Conservation (phyloP, 2,113 vertebrate genomes). For the Gasterosteus aculeatus region DNA sequence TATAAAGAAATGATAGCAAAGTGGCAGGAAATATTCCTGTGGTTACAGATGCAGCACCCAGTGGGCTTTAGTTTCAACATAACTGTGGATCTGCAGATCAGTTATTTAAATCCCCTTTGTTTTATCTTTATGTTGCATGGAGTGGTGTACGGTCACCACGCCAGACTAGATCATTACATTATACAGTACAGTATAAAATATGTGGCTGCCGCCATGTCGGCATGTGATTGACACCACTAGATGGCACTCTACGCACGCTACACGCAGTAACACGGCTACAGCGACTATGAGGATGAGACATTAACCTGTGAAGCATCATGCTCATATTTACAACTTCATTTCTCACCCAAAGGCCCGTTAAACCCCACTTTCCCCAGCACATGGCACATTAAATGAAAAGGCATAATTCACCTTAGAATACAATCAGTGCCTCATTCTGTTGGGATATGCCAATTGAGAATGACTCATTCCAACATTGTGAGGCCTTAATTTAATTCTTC, state of each 20-base stretch:
- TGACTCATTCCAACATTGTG: neutral
- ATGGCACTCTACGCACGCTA: slow-evolving; percentile 57
- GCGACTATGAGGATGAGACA: neutral
- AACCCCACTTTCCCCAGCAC: slow-evolving; percentile 6
- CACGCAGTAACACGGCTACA: neutral
- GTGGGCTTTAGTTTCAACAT: slow-evolving; percentile 44
- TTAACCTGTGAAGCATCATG: neutral
- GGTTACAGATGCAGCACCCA: slow-evolving; percentile 1
- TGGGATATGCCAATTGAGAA: slow-evolving; percentile 26
- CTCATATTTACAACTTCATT: slow-evolving; percentile 12
- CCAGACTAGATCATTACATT: neutral
- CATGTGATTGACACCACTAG: slow-evolving; percentile 55
- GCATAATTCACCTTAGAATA: slow-evolving; percentile 12
- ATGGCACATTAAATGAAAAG: slow-evolving; percentile 19
- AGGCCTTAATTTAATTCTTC: neutral
- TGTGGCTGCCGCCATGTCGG: neutral
- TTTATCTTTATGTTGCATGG: neutral
- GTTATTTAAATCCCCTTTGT: neutral
- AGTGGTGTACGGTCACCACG: neutral
- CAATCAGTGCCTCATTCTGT: neutral
- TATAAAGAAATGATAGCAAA: slow-evolving; percentile 5
- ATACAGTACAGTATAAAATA: neutral
- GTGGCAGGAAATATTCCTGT: slow-evolving; percentile 45
- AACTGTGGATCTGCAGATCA: slow-evolving; percentile 2
- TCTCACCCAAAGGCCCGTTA: slow-evolving; percentile 12